Evolutionary conservation across 2,888 invertebrate species (phyloP).

Genomic region (Caenorhabditis wallacei): DNA sequence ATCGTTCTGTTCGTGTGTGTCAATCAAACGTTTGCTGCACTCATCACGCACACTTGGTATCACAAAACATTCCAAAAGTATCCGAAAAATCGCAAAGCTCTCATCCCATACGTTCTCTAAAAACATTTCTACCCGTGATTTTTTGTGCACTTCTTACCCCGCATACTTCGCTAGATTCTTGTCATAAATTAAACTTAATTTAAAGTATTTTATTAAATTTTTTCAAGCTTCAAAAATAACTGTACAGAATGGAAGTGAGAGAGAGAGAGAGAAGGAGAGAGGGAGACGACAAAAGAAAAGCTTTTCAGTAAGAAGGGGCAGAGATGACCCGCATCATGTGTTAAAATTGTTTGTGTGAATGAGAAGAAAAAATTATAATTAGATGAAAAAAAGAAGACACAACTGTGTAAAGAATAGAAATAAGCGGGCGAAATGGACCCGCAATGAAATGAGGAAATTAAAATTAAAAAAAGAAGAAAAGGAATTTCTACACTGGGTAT

Average conservation of each 20-base stretch:
- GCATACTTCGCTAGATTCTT: slow-evolving; percentile 51
- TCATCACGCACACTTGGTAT: slow-evolving; percentile 84
- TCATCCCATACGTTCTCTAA: slow-evolving; percentile 84
- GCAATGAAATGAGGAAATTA: slow-evolving; percentile 33
- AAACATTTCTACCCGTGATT: neutral
- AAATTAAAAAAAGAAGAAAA: neutral
- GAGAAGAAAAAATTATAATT: slow-evolving; percentile 4
- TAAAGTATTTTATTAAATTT: neutral
- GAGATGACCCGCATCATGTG: slow-evolving; percentile 49
- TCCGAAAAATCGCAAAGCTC: slow-evolving; percentile 83
- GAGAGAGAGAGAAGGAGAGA: slow-evolving; percentile 9
- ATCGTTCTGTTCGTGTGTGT: slow-evolving; percentile 74
- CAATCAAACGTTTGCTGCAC: slow-evolving; percentile 83
- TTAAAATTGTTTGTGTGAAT: slow-evolving; percentile 43
- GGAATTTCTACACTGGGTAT: slow-evolving; percentile 48
- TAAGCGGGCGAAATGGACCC: slow-evolving; percentile 37
- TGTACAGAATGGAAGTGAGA: slow-evolving; percentile 37
- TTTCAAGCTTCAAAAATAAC: slow-evolving; percentile 22
- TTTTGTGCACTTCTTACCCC: neutral
- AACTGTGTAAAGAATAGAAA: slow-evolving; percentile 2
- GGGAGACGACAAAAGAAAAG: slow-evolving; percentile 36
- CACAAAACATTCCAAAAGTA: slow-evolving; percentile 82
- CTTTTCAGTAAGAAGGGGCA: slow-evolving; percentile 46
- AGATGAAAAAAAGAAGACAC: neutral
- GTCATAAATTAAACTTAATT: slow-evolving; percentile 40